These are phyloP conservation scores for Drosophila tanythrix DNA, from an alignment of 2,888 invertebrate genomes.

Conservation along the genomic window DNA sequence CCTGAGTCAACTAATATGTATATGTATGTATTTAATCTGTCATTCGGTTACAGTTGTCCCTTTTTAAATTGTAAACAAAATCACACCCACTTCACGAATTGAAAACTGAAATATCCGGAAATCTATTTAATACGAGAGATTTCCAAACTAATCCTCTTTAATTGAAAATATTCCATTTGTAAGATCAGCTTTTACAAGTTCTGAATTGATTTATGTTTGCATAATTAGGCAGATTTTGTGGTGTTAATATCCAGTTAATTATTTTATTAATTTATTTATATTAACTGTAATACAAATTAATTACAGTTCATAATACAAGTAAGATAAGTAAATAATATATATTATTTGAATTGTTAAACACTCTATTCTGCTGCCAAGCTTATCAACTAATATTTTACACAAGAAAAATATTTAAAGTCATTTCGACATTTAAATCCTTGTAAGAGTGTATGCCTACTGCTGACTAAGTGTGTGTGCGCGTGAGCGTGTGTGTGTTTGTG, in stretches of 20 bases:
- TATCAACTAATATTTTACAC: neutral
- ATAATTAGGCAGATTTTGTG: neutral
- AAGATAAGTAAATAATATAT: neutral
- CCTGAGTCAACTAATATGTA: neutral
- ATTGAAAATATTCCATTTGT: neutral
- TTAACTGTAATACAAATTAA: neutral
- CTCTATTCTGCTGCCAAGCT: neutral
- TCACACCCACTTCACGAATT: neutral
- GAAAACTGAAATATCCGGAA: neutral
- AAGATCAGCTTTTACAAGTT: neutral
- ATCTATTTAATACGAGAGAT: neutral
- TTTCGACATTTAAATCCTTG: neutral
- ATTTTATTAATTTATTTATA: neutral
- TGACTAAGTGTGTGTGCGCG: neutral
- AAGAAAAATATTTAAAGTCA: constrained; percentile 1
- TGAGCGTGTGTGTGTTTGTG: constrained; percentile 9
- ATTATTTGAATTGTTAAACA: neutral
- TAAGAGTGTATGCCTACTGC: neutral
- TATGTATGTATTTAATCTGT: neutral
- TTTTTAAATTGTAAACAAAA: neutral
- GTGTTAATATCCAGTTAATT: neutral
- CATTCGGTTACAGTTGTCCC: neutral
- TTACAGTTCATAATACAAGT: neutral
- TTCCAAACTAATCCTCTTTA: neutral
- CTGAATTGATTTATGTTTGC: neutral